Evolutionary conservation across 92 coral and sea anemone species (phyloP).

Genomic region (Micromussa lordhowensis): DNA sequence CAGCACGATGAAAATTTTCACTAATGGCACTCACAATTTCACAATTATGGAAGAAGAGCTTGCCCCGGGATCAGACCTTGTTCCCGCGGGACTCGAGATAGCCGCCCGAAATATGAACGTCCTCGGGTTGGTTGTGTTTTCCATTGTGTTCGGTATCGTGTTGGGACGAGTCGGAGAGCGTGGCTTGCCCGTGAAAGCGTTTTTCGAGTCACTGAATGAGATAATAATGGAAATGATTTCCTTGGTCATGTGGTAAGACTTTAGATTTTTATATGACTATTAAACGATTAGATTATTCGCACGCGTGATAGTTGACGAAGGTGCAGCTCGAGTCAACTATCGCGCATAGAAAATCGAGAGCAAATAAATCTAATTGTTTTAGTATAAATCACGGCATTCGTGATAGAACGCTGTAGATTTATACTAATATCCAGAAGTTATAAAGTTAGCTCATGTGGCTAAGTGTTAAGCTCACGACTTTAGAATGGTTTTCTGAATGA

Average conservation of each 20-base stretch:
- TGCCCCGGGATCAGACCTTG: conserved; percentile 70
- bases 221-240: conserved; percentile 89
- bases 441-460: too few relatives aligned
- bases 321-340: too few relatives aligned
- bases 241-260: conserved; percentile 90
- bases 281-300: too few relatives aligned
- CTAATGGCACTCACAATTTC: conserved; percentile 67
- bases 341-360: too few relatives aligned
- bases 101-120: conserved; percentile 75
- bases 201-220: conserved; percentile 85
- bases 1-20: conserved; percentile 17
- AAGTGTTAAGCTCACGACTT: too few relatives aligned
- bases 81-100: conserved; percentile 73
- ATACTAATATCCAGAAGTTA: too few relatives aligned
- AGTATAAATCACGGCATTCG: too few relatives aligned
- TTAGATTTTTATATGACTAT: not conserved
- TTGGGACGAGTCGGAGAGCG: conserved; percentile 90
- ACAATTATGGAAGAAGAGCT: conserved; percentile 45
- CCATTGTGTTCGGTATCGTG: conserved; percentile 88
- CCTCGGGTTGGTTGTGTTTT: conserved; percentile 88
- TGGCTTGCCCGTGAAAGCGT: conserved; percentile 80
- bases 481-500: too few relatives aligned
- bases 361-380: too few relatives aligned
- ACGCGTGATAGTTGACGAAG: too few relatives aligned
- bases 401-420: too few relatives aligned